Conservation (phyloP, 2,888 invertebrate species). For the Agrochola litura region DNA sequence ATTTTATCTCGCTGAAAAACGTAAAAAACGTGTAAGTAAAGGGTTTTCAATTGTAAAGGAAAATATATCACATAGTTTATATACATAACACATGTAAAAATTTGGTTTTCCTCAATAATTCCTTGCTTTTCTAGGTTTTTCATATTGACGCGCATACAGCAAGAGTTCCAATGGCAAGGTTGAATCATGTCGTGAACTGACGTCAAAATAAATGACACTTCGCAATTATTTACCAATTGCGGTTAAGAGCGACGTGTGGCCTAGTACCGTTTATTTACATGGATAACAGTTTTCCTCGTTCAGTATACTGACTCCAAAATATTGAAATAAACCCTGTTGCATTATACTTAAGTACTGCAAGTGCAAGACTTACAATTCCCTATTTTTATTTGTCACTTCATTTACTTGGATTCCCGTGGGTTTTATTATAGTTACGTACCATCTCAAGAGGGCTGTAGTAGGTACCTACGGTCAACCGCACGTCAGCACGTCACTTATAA, state of each 20-base stretch:
- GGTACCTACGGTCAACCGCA: background rate
- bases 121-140: conserved; percentile 21
- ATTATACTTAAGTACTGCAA: background rate
- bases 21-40: too few relatives aligned
- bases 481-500: too few relatives aligned
- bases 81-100: background rate
- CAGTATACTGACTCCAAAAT: conserved; percentile 26
- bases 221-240: conserved; percentile 28
- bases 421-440: background rate
- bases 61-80: background rate
- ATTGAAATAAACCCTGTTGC: conserved; percentile 32
- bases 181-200: conserved; percentile 53
- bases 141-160: conserved; percentile 37
- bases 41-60: background rate
- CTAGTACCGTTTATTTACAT: conserved; percentile 2
- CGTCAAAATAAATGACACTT: conserved; percentile 43
- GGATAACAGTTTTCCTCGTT: conserved; percentile 35
- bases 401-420: background rate
- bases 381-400: background rate
- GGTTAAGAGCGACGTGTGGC: conserved; percentile 19
- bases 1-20: background rate
- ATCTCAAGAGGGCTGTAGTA: background rate
- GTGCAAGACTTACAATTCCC: background rate
- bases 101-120: conserved; percentile 42
- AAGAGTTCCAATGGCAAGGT: conserved; percentile 16